Evolutionary conservation across 1,140 invertebrate genomes (phyloP), one percentile per base, ranked within the genome.

Genomic region (Zaprionus camerounensis): DNA sequence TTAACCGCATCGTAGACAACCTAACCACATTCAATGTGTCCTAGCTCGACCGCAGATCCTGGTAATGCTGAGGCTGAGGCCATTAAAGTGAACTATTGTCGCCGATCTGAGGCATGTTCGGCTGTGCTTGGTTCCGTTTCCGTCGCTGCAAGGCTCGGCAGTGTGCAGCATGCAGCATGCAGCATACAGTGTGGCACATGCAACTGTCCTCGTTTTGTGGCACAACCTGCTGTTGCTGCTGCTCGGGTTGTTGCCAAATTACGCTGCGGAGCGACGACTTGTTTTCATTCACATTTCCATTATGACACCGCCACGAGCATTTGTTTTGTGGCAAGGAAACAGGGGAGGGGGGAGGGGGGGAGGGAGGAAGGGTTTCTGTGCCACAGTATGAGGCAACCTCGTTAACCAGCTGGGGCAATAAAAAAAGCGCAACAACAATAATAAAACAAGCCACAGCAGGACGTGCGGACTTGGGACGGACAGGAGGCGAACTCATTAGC

Each of bases 401-500:
- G 70, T 71, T 86, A 76, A 75, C 51, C 65, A 69, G 31, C 67
- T 12, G 34, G 34, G 20, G n/a, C 20, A 44, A 63, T 31, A 5
- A 53, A 81, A 64, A 68, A 72, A 75, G 28, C 65, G 49, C 55
- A 78, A 57, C 51, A 80, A 57, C 41, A 82, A 44, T 49, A 57
- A 71, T 56, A 57, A 76, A 64, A 81, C 61, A 57, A 34, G 62
- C 51, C 20, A 44, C 41, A 71, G 38, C 31, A 34, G 22, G 55
- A 55, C 24, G 22, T 51, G 63, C 51, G 53, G 67, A 71, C 41
- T 13, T 22, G 13, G 12, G 24, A n/a, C 26, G 56, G 53, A 80
- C 64, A 62, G 31, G 55, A 74, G 82, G 78, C 70, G 78, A 87
- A 84, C 84, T 87, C 84, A 87, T 87, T 87, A 87, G 84, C 84